A percentile compares a stretch with the other conserved stretches of the same genome.
Conservation (phyloP, 2,888 invertebrate species). For the Itoplectis maculator region DNA sequence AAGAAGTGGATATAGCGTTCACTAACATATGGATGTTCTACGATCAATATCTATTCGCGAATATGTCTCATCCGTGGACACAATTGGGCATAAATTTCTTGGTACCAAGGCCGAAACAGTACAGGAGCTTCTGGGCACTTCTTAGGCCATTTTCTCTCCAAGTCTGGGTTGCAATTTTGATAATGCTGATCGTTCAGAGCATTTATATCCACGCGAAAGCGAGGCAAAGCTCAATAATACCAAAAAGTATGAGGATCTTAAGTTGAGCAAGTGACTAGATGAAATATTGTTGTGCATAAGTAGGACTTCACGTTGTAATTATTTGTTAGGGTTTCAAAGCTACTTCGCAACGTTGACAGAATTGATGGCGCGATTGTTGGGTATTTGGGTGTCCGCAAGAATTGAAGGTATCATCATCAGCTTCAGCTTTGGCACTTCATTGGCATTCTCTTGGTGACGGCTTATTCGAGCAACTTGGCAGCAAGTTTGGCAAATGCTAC, state of each 20-base stretch:
- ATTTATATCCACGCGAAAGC: constrained; percentile 72
- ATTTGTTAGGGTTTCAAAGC: constrained; percentile 74
- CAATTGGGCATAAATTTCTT: constrained; percentile 76
- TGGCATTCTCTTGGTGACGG: constrained; percentile 78
- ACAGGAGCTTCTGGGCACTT: constrained; percentile 79
- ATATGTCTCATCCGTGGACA: constrained; percentile 78
- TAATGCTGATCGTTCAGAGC: constrained; percentile 70
- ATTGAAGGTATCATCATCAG: constrained; percentile 71
- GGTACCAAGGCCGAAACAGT: constrained; percentile 79
- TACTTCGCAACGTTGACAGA: constrained; percentile 74
- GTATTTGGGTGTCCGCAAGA: constrained; percentile 72
- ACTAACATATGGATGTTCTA: constrained; percentile 76
- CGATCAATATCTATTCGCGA: constrained; percentile 70
- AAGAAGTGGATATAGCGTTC: constrained; percentile 79
- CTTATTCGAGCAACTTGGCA: constrained; percentile 80
- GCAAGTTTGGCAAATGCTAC: constrained; percentile 79
- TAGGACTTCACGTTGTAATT: no score
- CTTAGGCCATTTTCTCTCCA: constrained; percentile 75
- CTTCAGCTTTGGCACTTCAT: constrained; percentile 79
- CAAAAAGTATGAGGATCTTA: no score
- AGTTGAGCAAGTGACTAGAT: no score
- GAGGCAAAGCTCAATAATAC: constrained; percentile 73
- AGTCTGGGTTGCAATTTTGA: constrained; percentile 75
- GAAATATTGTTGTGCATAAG: no score
- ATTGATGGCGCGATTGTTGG: constrained; percentile 76